Evolutionary conservation across 2,797 vertebrate species (phyloP).

Genomic region (Onychomys arenicola): DNA sequence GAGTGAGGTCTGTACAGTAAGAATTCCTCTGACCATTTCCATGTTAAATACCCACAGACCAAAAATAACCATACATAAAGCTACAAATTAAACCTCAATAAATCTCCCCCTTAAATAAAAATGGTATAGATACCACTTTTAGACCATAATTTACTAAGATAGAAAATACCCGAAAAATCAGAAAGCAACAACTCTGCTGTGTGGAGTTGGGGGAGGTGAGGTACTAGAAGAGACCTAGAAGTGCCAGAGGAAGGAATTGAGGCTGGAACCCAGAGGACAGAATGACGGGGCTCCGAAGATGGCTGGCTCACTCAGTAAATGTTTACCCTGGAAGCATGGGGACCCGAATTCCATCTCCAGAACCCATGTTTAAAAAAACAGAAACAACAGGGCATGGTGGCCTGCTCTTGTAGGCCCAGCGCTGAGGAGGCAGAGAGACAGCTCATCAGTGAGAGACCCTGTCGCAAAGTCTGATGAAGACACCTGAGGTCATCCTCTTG

Average conservation of each 20-base stretch:
- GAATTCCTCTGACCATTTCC: not conserved
- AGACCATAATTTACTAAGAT: conserved; percentile 18
- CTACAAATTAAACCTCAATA: conserved; percentile 25
- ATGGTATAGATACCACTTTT: not conserved
- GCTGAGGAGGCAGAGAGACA: not conserved
- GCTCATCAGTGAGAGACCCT: not conserved
- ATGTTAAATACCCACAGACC: not conserved
- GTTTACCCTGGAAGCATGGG: not conserved
- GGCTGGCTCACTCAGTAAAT: not conserved
- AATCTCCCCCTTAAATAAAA: not conserved
- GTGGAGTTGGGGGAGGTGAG: not conserved
- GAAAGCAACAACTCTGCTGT: not conserved
- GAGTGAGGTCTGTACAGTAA: not conserved
- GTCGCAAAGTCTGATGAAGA: not conserved
- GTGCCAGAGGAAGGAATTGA: not conserved
- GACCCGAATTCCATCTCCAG: not conserved
- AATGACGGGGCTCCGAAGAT: not conserved
- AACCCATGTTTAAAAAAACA: not conserved
- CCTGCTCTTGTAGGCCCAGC: not conserved
- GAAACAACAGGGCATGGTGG: not conserved
- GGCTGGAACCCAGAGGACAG: not conserved
- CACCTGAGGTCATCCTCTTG: not conserved
- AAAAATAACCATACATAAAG: not conserved
- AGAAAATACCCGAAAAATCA: not conserved
- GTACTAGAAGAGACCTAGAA: not conserved